phyloP scores from a whole-genome alignment of 2,113 vertebrate genomes.

The Mus spicilegus region DNA sequence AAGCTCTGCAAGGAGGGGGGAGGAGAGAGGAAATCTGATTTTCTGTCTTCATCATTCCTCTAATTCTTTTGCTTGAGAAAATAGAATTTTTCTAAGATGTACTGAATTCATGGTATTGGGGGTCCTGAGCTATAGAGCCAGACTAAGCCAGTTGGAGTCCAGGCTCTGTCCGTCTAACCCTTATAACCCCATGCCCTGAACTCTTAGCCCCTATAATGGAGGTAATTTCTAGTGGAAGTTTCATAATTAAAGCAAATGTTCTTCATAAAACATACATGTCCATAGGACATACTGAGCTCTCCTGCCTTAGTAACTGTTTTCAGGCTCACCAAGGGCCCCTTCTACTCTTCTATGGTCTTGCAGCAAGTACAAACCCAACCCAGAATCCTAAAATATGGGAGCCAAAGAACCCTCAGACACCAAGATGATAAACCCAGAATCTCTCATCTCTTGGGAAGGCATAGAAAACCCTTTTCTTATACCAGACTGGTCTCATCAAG shows the following conservation, averaged over 20 bases:
- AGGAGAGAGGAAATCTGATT: not conserved
- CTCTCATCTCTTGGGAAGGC: not conserved
- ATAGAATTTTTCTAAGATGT: not conserved
- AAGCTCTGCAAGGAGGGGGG: rapidly evolving
- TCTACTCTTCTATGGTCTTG: not conserved
- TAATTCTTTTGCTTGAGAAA: not conserved
- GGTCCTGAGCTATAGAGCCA: not conserved
- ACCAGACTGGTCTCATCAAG: not conserved
- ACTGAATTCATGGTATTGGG: not conserved
- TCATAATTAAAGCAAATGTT: not conserved
- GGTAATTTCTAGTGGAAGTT: not conserved
- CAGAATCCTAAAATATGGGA: not conserved
- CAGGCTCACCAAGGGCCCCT: not conserved
- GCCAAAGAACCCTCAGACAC: not conserved
- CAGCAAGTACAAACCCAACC: not conserved
- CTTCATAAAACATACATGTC: not conserved
- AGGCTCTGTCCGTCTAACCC: not conserved
- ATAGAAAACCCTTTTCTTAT: not conserved
- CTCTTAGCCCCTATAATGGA: not conserved
- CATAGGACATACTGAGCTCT: not conserved
- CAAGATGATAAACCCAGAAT: not conserved
- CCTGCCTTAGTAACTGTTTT: not conserved
- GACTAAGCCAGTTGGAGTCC: not conserved
- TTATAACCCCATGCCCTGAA: not conserved
- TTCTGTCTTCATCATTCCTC: not conserved